Percentiles rank a stretch among this genome's conserved stretches.
Conservation (phyloP, 2,797 vertebrate species). For the Acropternis orthonyx region DNA sequence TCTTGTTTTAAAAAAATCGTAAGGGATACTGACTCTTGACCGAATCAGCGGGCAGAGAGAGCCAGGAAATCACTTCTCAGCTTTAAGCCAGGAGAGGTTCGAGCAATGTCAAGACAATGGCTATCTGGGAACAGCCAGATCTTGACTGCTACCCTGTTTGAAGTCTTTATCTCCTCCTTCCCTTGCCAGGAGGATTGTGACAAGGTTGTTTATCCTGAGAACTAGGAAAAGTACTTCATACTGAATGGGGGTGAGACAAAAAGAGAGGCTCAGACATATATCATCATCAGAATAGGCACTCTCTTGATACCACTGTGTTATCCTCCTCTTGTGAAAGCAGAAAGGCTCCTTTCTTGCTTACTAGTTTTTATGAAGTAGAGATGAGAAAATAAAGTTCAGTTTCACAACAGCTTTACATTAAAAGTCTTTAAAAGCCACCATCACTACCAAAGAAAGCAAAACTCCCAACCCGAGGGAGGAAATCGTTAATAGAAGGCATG, state of each 20-base stretch:
- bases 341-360: neutral
- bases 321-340: neutral
- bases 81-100: neutral
- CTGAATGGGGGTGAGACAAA: neutral
- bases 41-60: neutral
- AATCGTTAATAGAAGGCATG: neutral
- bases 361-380: neutral
- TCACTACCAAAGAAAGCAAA: neutral
- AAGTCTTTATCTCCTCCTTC: neutral
- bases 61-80: neutral
- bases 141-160: neutral
- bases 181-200: rapidly evolving
- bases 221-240: neutral
- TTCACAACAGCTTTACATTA: neutral
- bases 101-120: neutral
- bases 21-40: neutral
- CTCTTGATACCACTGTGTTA: neutral
- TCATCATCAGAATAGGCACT: neutral
- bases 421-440: neutral
- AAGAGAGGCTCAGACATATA: neutral
- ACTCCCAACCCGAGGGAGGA: neutral
- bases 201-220: neutral
- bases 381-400: neutral
- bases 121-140: neutral
- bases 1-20: neutral